These are phyloP conservation scores for Lasioglossum figueresi DNA, from an alignment of 2,888 invertebrate genomes.

Conservation along the genomic window DNA sequence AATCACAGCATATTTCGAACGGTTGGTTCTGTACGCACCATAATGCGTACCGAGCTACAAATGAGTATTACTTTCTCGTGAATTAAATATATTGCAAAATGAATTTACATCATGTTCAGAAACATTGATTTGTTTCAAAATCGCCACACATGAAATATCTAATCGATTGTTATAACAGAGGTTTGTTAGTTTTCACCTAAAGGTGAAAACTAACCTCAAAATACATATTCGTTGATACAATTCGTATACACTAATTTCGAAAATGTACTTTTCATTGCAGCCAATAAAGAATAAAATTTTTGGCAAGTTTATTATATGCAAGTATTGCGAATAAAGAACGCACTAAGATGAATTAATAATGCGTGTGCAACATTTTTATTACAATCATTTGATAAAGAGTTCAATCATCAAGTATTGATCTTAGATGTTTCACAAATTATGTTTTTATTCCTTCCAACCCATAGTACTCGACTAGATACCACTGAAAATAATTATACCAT, in stretches of 20 bases:
- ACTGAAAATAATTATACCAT: not conserved
- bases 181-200: too few relatives aligned
- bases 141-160: not conserved
- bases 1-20: not conserved
- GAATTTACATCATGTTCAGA: not conserved
- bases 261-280: not conserved
- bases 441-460: not conserved
- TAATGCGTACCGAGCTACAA: not conserved
- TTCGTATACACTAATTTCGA: not conserved
- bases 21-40: not conserved
- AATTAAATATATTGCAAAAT: not conserved
- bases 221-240: not conserved
- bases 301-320: not conserved
- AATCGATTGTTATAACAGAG: not conserved
- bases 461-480: not conserved
- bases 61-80: not conserved
- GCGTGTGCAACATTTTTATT: not conserved
- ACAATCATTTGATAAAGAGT: not conserved
- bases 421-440: not conserved
- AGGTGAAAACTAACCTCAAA: constrained; percentile 33
- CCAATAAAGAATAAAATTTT: not conserved
- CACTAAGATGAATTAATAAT: not conserved
- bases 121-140: not conserved
- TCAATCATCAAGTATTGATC: not conserved
- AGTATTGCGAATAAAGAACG: not conserved